Conservation (phyloP, 2,113 vertebrate species). For the Lonchura striata region DNA sequence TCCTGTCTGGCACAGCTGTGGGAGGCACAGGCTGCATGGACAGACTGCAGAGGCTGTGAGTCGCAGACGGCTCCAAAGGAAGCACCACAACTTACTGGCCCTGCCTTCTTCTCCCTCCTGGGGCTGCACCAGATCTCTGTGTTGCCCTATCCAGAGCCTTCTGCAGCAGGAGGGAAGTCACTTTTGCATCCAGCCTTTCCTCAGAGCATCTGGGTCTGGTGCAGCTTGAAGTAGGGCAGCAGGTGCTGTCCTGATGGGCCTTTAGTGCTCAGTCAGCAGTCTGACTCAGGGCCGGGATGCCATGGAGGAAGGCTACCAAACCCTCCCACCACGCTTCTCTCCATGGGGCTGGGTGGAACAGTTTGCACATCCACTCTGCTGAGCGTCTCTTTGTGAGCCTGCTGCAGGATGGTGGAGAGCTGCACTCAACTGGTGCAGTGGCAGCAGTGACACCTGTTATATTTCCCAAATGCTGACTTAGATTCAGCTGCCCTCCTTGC, state of each 20-base stretch:
- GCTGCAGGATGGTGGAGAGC: background rate
- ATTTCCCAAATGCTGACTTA: background rate
- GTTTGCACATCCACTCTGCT: background rate
- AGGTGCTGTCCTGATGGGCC: background rate
- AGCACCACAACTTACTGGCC: background rate
- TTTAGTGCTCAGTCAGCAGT: background rate
- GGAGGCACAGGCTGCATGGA: background rate
- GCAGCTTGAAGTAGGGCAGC: background rate
- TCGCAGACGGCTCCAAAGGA: background rate
- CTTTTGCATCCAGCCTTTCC: background rate
- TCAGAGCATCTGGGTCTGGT: background rate
- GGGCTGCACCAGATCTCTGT: background rate
- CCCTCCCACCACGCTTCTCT: background rate
- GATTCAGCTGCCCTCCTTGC: background rate
- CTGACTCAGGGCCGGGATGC: background rate
- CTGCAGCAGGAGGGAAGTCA: background rate
- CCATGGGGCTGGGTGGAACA: background rate
- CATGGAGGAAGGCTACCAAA: background rate
- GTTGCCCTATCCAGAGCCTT: background rate
- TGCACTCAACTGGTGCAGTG: background rate
- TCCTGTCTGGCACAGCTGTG: background rate
- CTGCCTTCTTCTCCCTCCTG: background rate
- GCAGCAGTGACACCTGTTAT: fast-evolving
- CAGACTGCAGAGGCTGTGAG: background rate
- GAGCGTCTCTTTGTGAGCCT: background rate